Percentiles rank a stretch among this genome's conserved stretches.
phyloP scores from a whole-genome alignment of 2,113 vertebrate genomes.

The pig (Sus scrofa) region DNA sequence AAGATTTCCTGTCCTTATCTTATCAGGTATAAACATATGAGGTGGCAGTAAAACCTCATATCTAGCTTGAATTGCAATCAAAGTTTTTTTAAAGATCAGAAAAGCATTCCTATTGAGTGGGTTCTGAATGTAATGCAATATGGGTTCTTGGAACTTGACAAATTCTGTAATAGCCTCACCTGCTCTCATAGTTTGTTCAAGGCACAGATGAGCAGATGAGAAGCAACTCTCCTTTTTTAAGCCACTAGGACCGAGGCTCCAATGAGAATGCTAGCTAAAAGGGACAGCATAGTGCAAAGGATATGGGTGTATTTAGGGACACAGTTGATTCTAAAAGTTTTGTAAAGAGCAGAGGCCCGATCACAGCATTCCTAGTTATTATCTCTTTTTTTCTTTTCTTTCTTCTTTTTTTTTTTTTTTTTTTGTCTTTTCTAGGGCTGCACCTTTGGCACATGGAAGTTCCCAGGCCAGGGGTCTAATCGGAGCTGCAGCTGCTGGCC shows the following conservation, averaged over 20 bases:
- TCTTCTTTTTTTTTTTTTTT: too few species aligned
- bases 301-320: not conserved
- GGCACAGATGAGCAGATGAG: not conserved
- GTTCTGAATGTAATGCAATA: slow-evolving; percentile 34
- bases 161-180: slow-evolving; percentile 31
- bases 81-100: not conserved
- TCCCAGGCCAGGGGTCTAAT: too few species aligned
- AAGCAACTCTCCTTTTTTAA: slow-evolving; percentile 23
- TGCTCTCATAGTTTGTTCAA: slow-evolving; percentile 20
- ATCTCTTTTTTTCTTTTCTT: too few species aligned
- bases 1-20: slow-evolving; percentile 68
- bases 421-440: too few species aligned
- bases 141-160: slow-evolving; percentile 16
- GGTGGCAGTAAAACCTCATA: not conserved
- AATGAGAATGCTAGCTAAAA: not conserved
- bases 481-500: too few species aligned
- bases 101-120: not conserved
- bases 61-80: slow-evolving; percentile 53
- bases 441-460: too few species aligned
- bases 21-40: slow-evolving; percentile 48
- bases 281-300: not conserved
- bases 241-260: slow-evolving; percentile 13
- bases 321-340: not conserved
- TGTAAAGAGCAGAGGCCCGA: not conserved
- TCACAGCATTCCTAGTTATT: slow-evolving; percentile 16